Base-by-base conservation (phyloP, 1,140 invertebrate genomes). In the Hesperophylax magnus region DNA sequence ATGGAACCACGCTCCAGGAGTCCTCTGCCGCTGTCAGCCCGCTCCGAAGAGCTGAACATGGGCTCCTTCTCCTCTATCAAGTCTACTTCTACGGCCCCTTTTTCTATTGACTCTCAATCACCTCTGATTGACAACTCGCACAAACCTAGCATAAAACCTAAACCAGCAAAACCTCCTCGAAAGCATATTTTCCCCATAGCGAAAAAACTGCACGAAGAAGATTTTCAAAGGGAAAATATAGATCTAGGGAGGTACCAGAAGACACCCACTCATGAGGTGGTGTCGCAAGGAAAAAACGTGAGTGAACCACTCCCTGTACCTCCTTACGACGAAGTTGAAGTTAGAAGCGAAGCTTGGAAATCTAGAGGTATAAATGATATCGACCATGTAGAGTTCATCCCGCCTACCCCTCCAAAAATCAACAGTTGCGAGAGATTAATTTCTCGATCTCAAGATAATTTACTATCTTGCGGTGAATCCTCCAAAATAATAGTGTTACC, bases 1-100 rank as follows among this genome's bases (percentile, higher is more conserved):
- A 93, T 96, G 92, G 94, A 95, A 86, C 92, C 95, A 58, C 91
- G 94, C 31, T 96, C 94, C 7, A 90, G 95, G 71, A 95, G 94
- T 85, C 95, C 95, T 1, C 86, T 96, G 85, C 94, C 93, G 2
- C 92, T 92, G 8, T 94, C 93, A 6, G 92, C 94, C 31, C 86
- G 86, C 77, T 87, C 88, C 34, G 89, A 90, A 85, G 89, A 90
- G 77, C 80, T 90, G 31, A 89, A 88, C 79, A 86, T 90, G 77
- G 88, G 86, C 80, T 88, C 88, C 72, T 84, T 90, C 88, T 74
- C 24, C 88, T 90, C 89, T 78, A 88, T 90, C 65, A 89, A 90
- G 85, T 88, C 88, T 78, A 79, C 87, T 52, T 89, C 89, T 58
- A 85, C 88, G 6, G 86, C 87, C 80, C 87, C 88, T 85, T 87